Base-by-base conservation (phyloP, 2,113 vertebrate species). In the Vulpes vulpes region DNA sequence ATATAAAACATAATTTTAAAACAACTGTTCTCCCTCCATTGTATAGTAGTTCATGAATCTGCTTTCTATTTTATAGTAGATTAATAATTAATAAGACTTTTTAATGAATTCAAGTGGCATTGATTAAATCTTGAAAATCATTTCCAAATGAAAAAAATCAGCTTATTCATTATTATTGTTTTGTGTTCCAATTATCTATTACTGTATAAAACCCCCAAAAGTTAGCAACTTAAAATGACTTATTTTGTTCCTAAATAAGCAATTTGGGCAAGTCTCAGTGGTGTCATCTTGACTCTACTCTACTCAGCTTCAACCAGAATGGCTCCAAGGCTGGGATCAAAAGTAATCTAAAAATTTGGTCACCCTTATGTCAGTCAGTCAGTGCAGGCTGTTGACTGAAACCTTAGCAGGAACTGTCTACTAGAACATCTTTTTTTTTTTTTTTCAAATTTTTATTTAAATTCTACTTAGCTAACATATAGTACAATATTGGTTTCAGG, bases 101-200 rank as follows among this genome's bases (percentile, higher is more conserved):
- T 80, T n/a, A 95, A 74, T 62, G 30, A 91, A 62, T 89, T 69
- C 20, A 92, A 71, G 38, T 51, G 7, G 0, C 25, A 85, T 43
- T 92, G n/a, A 84, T 81, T 67, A 81, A 85, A 95, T 89, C 11
- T 80, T 79, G 3, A 91, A 84, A 84, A 74, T 74, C 0, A 60
- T 27, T 65, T 87, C 91, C 51, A 94, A 92, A 25, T 15, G 11
- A 59, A 79, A 95, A 84, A 89, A 59, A 30, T 38, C 55, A 57
- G 30, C 14, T 38, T 73, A 69, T 32, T 83, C 3, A 30, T 43
- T 64, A 60, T 38, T 84, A 82, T 60, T 91, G 25, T 23, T 83
- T 76, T 82, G 19, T 55, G 15, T 94, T 82, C 5, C 64, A 60
- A 19, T 85, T 59, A 89, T 51, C 49, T 59, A 59, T 17, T 83